Evolutionary conservation across 2,888 invertebrate genomes (phyloP), one percentile per base, ranked within the genome.

Genomic region (Cenopis cana): DNA sequence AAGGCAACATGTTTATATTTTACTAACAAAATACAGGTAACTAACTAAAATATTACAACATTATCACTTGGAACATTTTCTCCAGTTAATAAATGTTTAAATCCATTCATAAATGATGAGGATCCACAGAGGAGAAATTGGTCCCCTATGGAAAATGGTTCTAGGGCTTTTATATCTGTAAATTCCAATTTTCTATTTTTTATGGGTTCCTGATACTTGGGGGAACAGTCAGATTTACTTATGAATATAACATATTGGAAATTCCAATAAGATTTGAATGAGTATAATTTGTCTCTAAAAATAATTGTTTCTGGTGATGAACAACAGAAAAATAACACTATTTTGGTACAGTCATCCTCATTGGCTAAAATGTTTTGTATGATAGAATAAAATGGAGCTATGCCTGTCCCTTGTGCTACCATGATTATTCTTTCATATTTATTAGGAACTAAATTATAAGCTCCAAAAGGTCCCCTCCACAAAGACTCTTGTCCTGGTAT

Each of bases 401-500:
- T 94, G 0, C 97, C 97, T 29, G 97, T 96, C 0, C 97, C 97
- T 82, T 97, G 97, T 57, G 96, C 89, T 75, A 93, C 78, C 90
- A 93, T 90, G 29, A 92, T 78, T 50, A 93, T 83, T 80, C 86
- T 84, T 73, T 88, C 86, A 80, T 85, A 91, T 55, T 79, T 81
- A 79, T 94, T 94, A 17, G 84, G 86, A 72, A 81, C 79, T 41
- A 95, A 84, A 46, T 84, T 75, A 83, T 94, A 95, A 61, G 91
- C 86, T 10, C 96, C 96, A 88, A 96, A 96, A 0, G 97, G 97
- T 0, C 97, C 97, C 79, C 97, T 90, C 94, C 97, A 96, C 68
- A 94, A 87, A 11, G 96, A 94, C 56, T 87, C 74, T 68, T 94
- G 93, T 1, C 94, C 94, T 46, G 85, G 75, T 64, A 84, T 77